A percentile compares a stretch with the other conserved stretches of the same genome.
Evolutionary conservation across 2,797 vertebrate species (phyloP).

Genomic region (Bovichtus diacanthus): DNA sequence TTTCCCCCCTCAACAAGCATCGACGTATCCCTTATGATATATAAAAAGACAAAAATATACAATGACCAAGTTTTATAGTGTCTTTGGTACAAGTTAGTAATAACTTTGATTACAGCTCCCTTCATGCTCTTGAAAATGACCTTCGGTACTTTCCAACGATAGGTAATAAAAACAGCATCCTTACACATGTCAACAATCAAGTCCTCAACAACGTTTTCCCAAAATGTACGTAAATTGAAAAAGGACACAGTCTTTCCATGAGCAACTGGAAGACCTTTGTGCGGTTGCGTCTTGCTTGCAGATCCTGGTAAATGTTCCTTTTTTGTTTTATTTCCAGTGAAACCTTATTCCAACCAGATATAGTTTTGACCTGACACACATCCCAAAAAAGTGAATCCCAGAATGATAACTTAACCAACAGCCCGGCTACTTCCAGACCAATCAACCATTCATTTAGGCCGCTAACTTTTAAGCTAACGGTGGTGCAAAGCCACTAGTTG

Average conservation of each 20-base stretch:
- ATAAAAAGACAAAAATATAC: constrained; percentile 73
- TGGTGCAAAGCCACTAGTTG: not conserved
- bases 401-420: not conserved
- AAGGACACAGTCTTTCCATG: not conserved
- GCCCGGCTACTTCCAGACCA: not conserved
- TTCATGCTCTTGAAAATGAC: constrained; percentile 12
- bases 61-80: constrained; percentile 73
- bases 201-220: not conserved
- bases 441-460: not conserved
- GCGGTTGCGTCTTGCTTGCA: not conserved
- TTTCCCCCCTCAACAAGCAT: constrained; percentile 54
- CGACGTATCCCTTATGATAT: constrained; percentile 72
- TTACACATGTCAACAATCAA: not conserved
- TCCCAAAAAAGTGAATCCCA: not conserved
- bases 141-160: not conserved
- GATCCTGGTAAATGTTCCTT: not conserved
- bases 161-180: not conserved
- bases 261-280: not conserved
- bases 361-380: not conserved
- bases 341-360: not conserved
- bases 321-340: not conserved
- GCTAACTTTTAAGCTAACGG: not conserved
- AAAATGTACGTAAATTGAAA: not conserved
- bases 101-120: constrained; percentile 56
- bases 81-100: constrained; percentile 80